Evolutionary conservation across 1,140 invertebrate species (phyloP).

Genomic region (Drosophila rhopaloa): DNA sequence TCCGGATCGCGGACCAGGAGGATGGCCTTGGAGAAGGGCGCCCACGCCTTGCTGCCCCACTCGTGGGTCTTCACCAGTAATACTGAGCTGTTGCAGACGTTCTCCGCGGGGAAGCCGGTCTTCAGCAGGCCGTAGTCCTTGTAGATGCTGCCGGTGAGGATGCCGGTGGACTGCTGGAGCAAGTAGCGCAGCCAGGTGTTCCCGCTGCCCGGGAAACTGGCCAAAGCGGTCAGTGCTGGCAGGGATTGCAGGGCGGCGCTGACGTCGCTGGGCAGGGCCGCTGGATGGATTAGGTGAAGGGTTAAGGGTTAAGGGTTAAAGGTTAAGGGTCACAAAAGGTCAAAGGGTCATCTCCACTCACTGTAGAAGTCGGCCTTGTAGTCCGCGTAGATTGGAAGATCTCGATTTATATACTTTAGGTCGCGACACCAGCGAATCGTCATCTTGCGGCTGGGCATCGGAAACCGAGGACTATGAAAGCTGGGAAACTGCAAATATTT

Average conservation of each 20-base stretch:
- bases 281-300: too few species aligned
- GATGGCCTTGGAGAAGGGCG: slow-evolving; percentile 88
- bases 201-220: slow-evolving; percentile 91
- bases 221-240: slow-evolving; percentile 86
- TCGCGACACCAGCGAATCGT: slow-evolving; percentile 82
- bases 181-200: slow-evolving; percentile 93
- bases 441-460: slow-evolving; percentile 74
- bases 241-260: slow-evolving; percentile 54
- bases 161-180: slow-evolving; percentile 90
- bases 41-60: slow-evolving; percentile 87
- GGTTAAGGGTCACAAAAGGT: too few species aligned
- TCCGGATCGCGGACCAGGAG: slow-evolving; percentile 89
- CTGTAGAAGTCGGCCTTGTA: slow-evolving; percentile 73
- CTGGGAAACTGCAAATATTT: slow-evolving; percentile 53
- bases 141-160: slow-evolving; percentile 91
- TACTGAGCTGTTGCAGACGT: slow-evolving; percentile 90
- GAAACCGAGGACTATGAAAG: slow-evolving; percentile 76
- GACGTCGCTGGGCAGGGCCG: slow-evolving; percentile 60
- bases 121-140: slow-evolving; percentile 90
- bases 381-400: slow-evolving; percentile 72
- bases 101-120: slow-evolving; percentile 92
- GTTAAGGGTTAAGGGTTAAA: neutral
- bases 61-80: slow-evolving; percentile 93
- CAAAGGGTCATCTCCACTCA: slow-evolving; percentile 20
- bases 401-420: slow-evolving; percentile 76